A percentile compares a stretch with the other conserved stretches of the same genome.
These are phyloP conservation scores for Neotoma lepida DNA, from an alignment of 2,113 vertebrate species.

Conservation along the genomic window DNA sequence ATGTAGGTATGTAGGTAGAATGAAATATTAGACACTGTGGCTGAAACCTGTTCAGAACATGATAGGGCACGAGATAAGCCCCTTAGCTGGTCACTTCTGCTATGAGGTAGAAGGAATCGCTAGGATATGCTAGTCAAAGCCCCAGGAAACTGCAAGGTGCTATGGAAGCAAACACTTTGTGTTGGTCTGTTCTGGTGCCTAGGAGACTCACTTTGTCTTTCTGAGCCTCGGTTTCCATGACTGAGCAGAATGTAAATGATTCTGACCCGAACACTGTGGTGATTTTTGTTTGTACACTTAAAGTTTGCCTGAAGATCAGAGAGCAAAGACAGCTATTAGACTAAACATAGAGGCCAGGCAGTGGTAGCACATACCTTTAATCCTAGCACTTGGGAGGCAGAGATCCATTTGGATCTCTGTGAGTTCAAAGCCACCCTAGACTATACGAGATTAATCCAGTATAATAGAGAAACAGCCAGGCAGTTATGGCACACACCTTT, in stretches of 20 bases:
- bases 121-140: not conserved
- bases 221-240: slow-evolving; percentile 24
- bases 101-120: not conserved
- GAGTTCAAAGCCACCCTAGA: too few relatives aligned
- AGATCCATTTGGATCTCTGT: too few relatives aligned
- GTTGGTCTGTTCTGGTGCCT: not conserved
- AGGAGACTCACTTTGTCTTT: not conserved
- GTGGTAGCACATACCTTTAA: too few relatives aligned
- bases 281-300: too few relatives aligned
- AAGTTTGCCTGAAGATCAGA: too few relatives aligned
- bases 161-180: not conserved
- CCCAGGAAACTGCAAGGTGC: not conserved
- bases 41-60: not conserved
- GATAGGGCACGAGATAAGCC: not conserved
- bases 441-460: too few relatives aligned
- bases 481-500: too few relatives aligned
- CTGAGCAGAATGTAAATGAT: not conserved
- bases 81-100: not conserved
- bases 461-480: too few relatives aligned
- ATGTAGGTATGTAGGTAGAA: not conserved
- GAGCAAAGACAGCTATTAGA: too few relatives aligned
- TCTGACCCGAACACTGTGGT: not conserved
- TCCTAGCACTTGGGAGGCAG: too few relatives aligned
- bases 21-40: too few relatives aligned
- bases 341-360: too few relatives aligned